Evolutionary conservation across 2,113 vertebrate genomes (phyloP).

Genomic region (Pollimyrus isidori): DNA sequence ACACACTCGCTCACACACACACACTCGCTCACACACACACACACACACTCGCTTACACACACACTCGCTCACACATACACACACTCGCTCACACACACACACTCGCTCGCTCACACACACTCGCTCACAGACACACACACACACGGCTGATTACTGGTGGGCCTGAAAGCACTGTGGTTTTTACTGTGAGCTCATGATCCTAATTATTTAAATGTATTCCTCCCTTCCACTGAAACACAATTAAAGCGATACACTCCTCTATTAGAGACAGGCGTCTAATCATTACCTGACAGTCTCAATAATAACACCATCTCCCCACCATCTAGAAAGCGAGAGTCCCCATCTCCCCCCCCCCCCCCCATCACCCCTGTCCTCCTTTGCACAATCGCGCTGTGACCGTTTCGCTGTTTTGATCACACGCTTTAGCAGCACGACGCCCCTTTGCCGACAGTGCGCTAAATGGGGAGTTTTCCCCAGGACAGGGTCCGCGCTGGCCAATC

Average conservation of each 20-base stretch:
- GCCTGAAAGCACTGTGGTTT: conserved; percentile 25
- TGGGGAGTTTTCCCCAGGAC: conserved; percentile 45
- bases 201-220: conserved; percentile 61
- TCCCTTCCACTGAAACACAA: conserved; percentile 55
- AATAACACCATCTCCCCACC: conserved; percentile 36
- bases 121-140: neutral
- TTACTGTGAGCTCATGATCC: conserved; percentile 36
- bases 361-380: neutral
- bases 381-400: neutral
- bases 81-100: neutral
- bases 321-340: conserved; percentile 29
- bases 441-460: conserved; percentile 35
- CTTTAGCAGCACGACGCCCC: conserved; percentile 27
- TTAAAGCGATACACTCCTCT: conserved; percentile 54
- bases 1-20: neutral
- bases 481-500: neutral
- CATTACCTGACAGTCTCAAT: conserved; percentile 56
- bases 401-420: conserved; percentile 26
- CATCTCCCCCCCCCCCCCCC: neutral
- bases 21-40: neutral
- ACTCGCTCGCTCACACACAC: neutral
- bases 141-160: neutral
- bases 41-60: neutral
- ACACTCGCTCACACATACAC: neutral
- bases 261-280: conserved; percentile 56